phyloP scores from a whole-genome alignment of 1,140 invertebrate species.

The Lepidurus couesii region DNA sequence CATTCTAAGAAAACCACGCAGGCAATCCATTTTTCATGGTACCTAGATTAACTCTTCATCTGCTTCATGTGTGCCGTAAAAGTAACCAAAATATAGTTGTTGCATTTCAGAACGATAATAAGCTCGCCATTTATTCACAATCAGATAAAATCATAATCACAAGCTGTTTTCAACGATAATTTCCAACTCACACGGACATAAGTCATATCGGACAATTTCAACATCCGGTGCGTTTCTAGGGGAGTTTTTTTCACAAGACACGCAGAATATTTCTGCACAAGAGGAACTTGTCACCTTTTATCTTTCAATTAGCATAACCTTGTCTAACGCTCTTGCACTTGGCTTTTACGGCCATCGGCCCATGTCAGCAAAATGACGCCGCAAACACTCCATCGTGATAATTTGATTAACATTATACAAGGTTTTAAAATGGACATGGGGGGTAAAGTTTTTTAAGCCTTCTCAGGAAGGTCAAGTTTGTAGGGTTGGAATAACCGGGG shows the following conservation, averaged over 20 bases:
- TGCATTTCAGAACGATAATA: neutral
- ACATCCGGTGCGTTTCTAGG: neutral
- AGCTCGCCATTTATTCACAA: constrained; percentile 22
- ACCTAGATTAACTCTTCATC: too few relatives aligned
- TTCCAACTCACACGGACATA: neutral
- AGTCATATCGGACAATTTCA: neutral
- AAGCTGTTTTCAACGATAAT: neutral
- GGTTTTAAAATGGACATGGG: neutral
- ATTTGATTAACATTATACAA: constrained; percentile 10
- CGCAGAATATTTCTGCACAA: neutral
- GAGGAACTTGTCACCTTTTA: constrained; percentile 14
- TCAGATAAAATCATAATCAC: constrained; percentile 16
- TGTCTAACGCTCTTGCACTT: neutral
- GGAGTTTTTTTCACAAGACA: neutral
- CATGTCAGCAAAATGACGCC: neutral
- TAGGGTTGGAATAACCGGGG: constrained; percentile 33
- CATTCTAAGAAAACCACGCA: too few relatives aligned
- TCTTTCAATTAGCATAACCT: neutral
- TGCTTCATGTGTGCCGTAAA: too few relatives aligned
- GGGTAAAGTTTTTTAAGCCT: neutral
- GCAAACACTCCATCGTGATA: neutral
- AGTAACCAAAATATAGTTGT: neutral
- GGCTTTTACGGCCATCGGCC: neutral
- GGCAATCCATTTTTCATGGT: too few relatives aligned
- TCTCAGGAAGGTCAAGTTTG: constrained; percentile 28